Conservation (phyloP, 2,113 vertebrate genomes). For the Callithrix jacchus region DNA sequence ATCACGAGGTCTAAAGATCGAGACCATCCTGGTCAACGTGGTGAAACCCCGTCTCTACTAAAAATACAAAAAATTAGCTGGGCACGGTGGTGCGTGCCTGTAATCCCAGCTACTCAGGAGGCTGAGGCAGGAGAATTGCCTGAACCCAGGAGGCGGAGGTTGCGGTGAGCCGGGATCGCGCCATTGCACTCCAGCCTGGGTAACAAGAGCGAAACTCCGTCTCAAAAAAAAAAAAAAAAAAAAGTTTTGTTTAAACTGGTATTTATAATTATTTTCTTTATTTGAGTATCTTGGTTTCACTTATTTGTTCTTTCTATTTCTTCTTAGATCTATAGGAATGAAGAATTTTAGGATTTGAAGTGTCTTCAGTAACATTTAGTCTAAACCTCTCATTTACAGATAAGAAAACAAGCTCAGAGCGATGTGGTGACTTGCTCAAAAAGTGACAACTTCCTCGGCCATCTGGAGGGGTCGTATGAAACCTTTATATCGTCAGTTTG, state of each 20-base stretch:
- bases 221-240: too few species aligned
- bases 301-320: not conserved
- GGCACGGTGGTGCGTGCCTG: too few species aligned
- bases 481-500: rapidly evolving
- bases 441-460: not conserved
- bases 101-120: too few species aligned
- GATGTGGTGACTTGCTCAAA: not conserved
- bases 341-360: not conserved
- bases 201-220: too few species aligned
- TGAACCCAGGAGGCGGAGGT: too few species aligned
- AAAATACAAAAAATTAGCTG: too few species aligned
- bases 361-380: not conserved
- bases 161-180: too few species aligned
- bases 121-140: too few species aligned
- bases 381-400: not conserved
- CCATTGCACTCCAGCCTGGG: too few species aligned
- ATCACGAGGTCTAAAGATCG: too few species aligned
- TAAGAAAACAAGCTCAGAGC: not conserved
- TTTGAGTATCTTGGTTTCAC: not conserved
- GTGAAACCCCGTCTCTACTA: too few species aligned
- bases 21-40: too few species aligned
- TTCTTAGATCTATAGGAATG: not conserved
- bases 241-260: not conserved
- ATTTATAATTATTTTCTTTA: not conserved
- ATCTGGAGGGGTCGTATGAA: not conserved